Evolutionary conservation across 2,113 vertebrate species (phyloP), one percentile per base, ranked within the genome.

Genomic region (Myocastor coypus): DNA sequence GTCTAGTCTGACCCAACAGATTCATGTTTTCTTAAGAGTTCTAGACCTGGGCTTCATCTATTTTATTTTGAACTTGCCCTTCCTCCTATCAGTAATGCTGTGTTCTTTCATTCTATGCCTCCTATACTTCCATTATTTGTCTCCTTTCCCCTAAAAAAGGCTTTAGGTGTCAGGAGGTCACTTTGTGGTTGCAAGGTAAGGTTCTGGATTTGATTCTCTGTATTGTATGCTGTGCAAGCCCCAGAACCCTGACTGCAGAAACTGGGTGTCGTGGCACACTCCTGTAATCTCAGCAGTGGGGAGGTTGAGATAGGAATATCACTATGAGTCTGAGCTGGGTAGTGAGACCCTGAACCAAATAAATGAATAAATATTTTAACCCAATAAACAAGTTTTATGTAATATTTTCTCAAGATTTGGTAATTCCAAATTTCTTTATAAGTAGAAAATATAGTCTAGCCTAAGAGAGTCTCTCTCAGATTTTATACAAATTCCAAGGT

Each of bases 1-100:
- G 7, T 52, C 40, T 11, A 0, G 17, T 12, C 34, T 63, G 3
- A 89, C 1, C 11, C 4, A 34, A 28, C 0, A 22, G 3, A 1
- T 19, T 57, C 9, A 17, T 5, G 1, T 61, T 61, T 73, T 77
- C 17, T 68, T 69, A 10, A 13, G 7, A 66, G 66, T n/a, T 24
- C 28, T 3, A 46, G 32, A 64, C 63, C 2, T 13, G 69, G 13
- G 1, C 8, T 57, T 10, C 22, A 11, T 69, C 6, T 13, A 32
- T 5, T 57, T 55, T 22, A 28, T 22, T 68, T n/a, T 42, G n/a
- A n/a, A 24, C 20, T 13, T 69, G 32, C 5, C 24, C 34, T 55
- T 4, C 46, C n/a, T 32, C 0, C 2, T 24, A 9, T 6, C 4
- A 73, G 14, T n/a, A 66, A 1, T 50, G 7, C 0, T 86, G 7